These are phyloP conservation scores for Panulirus ornatus DNA, from an alignment of 1,140 invertebrate species.

Conservation along the genomic window DNA sequence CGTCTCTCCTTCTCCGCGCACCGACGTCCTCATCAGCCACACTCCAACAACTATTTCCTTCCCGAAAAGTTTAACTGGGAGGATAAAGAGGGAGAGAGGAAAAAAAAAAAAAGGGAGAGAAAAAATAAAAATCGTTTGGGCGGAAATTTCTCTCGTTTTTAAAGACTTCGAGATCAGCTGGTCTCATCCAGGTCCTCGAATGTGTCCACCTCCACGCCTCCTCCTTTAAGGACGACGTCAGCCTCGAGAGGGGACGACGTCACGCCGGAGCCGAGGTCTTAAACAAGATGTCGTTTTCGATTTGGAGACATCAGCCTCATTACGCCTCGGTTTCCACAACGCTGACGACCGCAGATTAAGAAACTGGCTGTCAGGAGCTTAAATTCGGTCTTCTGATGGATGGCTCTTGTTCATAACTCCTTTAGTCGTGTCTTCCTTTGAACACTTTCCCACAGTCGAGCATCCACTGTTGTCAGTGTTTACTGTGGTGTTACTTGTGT, in stretches of 20 bases:
- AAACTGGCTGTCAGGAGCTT: background rate
- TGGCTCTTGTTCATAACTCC: background rate
- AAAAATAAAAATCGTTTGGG: background rate
- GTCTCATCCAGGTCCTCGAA: background rate
- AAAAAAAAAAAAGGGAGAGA: constrained; percentile 5
- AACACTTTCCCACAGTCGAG: background rate
- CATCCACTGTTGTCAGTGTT: too few species aligned
- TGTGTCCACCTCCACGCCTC: background rate
- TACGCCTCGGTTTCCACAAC: background rate
- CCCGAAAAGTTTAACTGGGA: constrained; percentile 16
- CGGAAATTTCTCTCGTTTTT: constrained; percentile 18
- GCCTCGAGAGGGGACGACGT: background rate
- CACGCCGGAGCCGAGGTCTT: constrained; percentile 6
- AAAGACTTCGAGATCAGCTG: background rate
- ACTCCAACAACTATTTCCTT: constrained; percentile 39
- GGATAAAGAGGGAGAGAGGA: background rate
- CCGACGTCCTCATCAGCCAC: constrained; percentile 24
- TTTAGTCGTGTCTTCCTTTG: background rate
- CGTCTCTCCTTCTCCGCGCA: background rate
- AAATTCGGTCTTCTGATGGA: background rate
- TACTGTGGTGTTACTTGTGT: too few species aligned
- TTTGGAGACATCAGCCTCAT: background rate
- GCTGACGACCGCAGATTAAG: constrained; percentile 5
- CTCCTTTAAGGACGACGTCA: too few species aligned
- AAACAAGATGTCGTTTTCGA: background rate